phyloP scores from a whole-genome alignment of 2,113 vertebrate genomes.

The Alaudala cheleensis region DNA sequence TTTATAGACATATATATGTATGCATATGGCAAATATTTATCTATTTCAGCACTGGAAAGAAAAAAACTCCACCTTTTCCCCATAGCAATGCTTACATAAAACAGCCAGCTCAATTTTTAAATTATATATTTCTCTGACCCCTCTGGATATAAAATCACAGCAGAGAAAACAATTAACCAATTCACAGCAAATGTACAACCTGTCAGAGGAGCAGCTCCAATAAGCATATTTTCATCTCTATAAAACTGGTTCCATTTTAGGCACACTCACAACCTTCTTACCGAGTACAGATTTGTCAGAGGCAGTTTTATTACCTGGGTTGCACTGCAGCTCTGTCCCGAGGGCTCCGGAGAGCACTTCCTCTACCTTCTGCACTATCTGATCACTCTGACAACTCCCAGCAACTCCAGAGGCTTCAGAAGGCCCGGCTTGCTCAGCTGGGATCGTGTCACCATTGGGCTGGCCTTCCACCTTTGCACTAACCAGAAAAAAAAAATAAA shows the following conservation, averaged over 20 bases:
- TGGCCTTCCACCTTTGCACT: constrained; percentile 80
- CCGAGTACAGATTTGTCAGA: background rate
- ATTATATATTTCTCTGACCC: background rate
- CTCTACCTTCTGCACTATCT: constrained; percentile 79
- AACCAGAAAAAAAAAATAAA: background rate
- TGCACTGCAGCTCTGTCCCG: constrained; percentile 75
- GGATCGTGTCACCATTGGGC: constrained; percentile 79
- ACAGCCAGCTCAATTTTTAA: background rate
- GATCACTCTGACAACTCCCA: constrained; percentile 75
- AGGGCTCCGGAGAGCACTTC: constrained; percentile 79
- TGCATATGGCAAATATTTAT: accelerated
- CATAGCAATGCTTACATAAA: background rate
- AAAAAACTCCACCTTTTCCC: background rate
- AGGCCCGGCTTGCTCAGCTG: constrained; percentile 72
- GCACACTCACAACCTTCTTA: background rate
- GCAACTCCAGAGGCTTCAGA: constrained; percentile 73
- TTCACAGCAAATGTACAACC: background rate
- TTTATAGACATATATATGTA: accelerated
- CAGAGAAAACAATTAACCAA: background rate
- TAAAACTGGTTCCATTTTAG: background rate
- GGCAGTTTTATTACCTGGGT: constrained; percentile 72
- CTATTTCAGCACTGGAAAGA: background rate
- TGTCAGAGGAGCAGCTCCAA: background rate
- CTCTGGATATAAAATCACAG: background rate
- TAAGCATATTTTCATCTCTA: background rate